Conservation (phyloP, 2,888 invertebrate genomes). For the Eupithecia subfuscata region DNA sequence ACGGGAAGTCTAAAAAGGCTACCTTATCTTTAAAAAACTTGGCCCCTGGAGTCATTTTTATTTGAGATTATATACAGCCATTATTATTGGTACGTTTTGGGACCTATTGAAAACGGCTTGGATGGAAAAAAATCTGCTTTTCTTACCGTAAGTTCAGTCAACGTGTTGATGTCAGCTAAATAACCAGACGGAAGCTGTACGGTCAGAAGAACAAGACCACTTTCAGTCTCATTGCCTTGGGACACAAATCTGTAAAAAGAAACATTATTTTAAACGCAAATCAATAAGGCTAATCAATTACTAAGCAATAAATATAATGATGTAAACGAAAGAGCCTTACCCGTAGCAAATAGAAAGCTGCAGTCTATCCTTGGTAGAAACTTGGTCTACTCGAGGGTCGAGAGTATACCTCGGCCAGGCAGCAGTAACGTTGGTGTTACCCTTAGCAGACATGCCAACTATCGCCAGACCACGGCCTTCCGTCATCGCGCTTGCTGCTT, state of each 20-base stretch:
- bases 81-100: not conserved
- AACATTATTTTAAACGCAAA: not conserved
- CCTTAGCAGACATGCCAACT: slow-evolving; percentile 90
- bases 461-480: slow-evolving; percentile 92
- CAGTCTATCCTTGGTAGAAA: slow-evolving; percentile 89
- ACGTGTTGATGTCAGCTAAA: slow-evolving; percentile 89
- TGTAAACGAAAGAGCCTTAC: slow-evolving; percentile 58
- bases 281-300: not conserved
- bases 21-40: not conserved
- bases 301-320: not conserved
- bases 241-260: slow-evolving; percentile 84
- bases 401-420: slow-evolving; percentile 94
- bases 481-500: slow-evolving; percentile 89
- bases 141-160: slow-evolving; percentile 85
- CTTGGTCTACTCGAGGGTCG: slow-evolving; percentile 93
- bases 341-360: slow-evolving; percentile 92
- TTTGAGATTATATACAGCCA: too few relatives aligned
- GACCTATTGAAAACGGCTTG: not conserved
- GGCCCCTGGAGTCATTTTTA: not conserved
- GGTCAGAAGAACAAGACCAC: slow-evolving; percentile 96
- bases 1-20: too few relatives aligned
- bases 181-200: slow-evolving; percentile 96
- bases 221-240: slow-evolving; percentile 86
- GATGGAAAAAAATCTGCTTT: not conserved
- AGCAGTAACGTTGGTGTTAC: slow-evolving; percentile 93